phyloP scores from a whole-genome alignment of 2,888 invertebrate genomes.

The Pollenia angustigena region DNA sequence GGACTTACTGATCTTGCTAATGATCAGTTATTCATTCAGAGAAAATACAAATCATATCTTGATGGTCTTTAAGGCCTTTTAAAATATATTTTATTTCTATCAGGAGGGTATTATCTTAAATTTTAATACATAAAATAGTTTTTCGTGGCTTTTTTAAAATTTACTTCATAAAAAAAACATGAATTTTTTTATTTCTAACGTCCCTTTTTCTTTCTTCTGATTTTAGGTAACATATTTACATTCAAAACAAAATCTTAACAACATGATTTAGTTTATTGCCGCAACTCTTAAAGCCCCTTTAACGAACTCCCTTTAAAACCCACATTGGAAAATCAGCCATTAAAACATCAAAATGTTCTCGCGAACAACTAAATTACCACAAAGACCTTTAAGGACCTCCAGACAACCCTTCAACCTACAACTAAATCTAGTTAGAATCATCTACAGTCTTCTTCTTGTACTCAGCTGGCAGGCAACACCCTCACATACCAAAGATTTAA shows the following conservation, averaged over 20 bases:
- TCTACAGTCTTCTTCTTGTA: slow-evolving; percentile 31
- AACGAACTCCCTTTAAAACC: slow-evolving; percentile 7
- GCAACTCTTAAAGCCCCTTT: not conserved
- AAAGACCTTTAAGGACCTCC: slow-evolving; percentile 51
- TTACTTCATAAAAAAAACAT: not conserved
- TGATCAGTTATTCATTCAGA: no score
- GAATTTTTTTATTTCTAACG: not conserved
- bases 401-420: slow-evolving; percentile 62
- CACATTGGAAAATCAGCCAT: slow-evolving; percentile 19
- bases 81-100: no score
- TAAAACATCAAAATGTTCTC: slow-evolving; percentile 41
- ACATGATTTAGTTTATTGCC: slow-evolving; percentile 28
- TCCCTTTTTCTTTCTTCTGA: not conserved
- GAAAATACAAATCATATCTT: no score
- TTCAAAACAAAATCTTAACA: not conserved
- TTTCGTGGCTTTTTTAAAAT: not conserved
- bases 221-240: slow-evolving; percentile 34
- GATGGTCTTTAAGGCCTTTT: no score
- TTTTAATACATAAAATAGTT: no score
- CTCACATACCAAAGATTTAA: slow-evolving; percentile 74
- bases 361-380: slow-evolving; percentile 43
- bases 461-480: slow-evolving; percentile 64
- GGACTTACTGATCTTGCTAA: no score
- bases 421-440: slow-evolving; percentile 38
- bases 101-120: no score